These are phyloP conservation scores for Malurus splendens DNA, from an alignment of 2,797 vertebrate genomes.

Conservation along the genomic window DNA sequence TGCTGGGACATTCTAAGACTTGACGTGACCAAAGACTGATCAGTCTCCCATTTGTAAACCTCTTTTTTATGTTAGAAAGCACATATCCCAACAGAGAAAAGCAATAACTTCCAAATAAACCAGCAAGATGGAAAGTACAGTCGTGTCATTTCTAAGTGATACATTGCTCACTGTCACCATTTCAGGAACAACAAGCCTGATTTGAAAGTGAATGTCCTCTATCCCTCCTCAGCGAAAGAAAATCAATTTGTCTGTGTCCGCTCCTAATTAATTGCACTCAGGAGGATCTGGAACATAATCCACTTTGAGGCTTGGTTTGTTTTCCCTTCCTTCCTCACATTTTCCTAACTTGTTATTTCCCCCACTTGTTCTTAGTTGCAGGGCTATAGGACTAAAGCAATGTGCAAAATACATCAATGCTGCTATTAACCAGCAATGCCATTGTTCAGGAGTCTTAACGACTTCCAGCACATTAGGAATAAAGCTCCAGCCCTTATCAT, in stretches of 20 bases:
- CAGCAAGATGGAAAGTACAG: constrained; percentile 5
- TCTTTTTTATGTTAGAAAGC: neutral
- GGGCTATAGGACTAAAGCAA: neutral
- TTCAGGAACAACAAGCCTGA: constrained; percentile 26
- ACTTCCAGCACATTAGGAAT: neutral
- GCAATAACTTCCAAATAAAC: neutral
- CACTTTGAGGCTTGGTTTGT: neutral
- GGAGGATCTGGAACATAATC: constrained; percentile 20
- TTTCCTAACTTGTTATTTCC: neutral
- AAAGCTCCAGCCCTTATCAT: neutral
- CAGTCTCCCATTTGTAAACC: neutral
- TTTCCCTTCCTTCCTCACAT: neutral
- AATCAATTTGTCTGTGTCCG: constrained; percentile 37
- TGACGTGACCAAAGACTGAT: neutral
- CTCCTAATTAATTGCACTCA: constrained; percentile 33
- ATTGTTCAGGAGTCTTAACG: neutral
- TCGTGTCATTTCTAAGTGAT: constrained; percentile 37
- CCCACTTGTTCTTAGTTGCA: neutral
- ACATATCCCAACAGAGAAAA: neutral
- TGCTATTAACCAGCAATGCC: neutral
- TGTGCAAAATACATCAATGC: neutral
- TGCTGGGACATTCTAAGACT: neutral
- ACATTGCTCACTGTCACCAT: constrained; percentile 25
- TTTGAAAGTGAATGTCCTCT: constrained; percentile 39
- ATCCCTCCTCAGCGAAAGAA: constrained; percentile 35